Evolutionary conservation across 1,140 invertebrate genomes (phyloP), one percentile per base, ranked within the genome.

Genomic region (Mya arenaria): DNA sequence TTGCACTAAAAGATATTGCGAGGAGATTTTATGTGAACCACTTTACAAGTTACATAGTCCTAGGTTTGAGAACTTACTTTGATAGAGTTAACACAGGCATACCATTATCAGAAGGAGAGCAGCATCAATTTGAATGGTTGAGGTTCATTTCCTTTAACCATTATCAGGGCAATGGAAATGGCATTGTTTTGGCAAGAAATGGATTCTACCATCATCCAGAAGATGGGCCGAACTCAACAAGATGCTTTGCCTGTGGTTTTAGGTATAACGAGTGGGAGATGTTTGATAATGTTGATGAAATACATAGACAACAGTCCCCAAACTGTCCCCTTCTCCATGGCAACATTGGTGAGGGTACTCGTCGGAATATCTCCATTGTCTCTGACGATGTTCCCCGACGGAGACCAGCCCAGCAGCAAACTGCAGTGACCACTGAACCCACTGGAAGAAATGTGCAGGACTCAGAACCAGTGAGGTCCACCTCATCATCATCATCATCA

Each of bases 101-200:
- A 34, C 58, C 60, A 28, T 37, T 37, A 32, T 28, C 73, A 30
- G 15, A 13, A 19, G 36, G 23, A 63, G 56, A 63, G 41, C n/a
- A 39, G 15, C 62, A 63, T 56, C 58, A 60, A 30, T 75, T 62
- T 75, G 73, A 75, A 65, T 75, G 73, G 73, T 28, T 63, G 4
- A 60, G 73, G 37, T 41, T 75, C 8, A 39, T 39, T 0, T 28
- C 73, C 4, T 75, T 75, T 36, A n/a, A 48, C 8, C 41, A 75
- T 44, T 75, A 75, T 32, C 34, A 4, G 1, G 73, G 58, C 17
- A 39, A 32, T 63, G 73, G 73, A 41, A 75, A 75, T 75, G 60
- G 36, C 15, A 23, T 75, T 13, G 34, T 23, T n/a, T 39, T 75
- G 28, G 73, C 73, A 34, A 63, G 73, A 34, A 39, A 75, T 65